These are phyloP conservation scores for Cataglyphis altisquamis DNA, from an alignment of 2,888 invertebrate species.

Conservation along the genomic window DNA sequence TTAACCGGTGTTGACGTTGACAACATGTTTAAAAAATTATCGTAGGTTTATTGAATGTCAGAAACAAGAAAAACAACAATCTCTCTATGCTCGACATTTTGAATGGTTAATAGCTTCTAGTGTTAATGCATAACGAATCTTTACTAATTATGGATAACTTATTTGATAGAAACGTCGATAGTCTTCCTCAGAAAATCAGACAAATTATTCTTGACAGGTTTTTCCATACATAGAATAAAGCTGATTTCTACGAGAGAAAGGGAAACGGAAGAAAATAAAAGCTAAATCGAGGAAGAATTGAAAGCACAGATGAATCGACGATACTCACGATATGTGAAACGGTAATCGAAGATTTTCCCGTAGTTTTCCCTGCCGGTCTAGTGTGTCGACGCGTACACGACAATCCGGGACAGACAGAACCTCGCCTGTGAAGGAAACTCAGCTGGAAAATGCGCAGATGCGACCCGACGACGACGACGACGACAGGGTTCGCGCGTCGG, in stretches of 20 bases:
- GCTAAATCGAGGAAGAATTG: no score
- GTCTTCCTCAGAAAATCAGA: not conserved
- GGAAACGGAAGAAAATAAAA: not conserved
- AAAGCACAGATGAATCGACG: not conserved
- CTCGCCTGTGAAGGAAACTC: constrained; percentile 79
- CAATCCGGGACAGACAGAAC: constrained; percentile 77
- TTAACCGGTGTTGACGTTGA: constrained; percentile 24
- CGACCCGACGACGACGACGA: constrained; percentile 49
- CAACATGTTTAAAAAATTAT: constrained; percentile 44
- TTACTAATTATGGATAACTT: not conserved
- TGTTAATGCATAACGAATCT: not conserved
- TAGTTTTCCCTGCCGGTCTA: constrained; percentile 69
- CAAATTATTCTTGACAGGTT: constrained; percentile 31
- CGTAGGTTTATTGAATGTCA: constrained; percentile 38
- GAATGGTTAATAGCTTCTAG: not conserved
- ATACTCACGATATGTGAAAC: constrained; percentile 77
- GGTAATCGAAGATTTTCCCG: constrained; percentile 57
- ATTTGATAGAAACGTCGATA: constrained; percentile 26
- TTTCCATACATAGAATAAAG: not conserved
- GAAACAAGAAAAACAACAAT: constrained; percentile 19
- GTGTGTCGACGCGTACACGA: constrained; percentile 70
- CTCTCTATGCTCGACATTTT: constrained; percentile 39
- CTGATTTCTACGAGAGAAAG: not conserved
- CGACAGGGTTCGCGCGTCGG: constrained; percentile 46
- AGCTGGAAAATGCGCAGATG: constrained; percentile 79